Evolutionary conservation across 1,140 invertebrate genomes (phyloP), one percentile per base, ranked within the genome.

Genomic region (Diorhabda carinulata): DNA sequence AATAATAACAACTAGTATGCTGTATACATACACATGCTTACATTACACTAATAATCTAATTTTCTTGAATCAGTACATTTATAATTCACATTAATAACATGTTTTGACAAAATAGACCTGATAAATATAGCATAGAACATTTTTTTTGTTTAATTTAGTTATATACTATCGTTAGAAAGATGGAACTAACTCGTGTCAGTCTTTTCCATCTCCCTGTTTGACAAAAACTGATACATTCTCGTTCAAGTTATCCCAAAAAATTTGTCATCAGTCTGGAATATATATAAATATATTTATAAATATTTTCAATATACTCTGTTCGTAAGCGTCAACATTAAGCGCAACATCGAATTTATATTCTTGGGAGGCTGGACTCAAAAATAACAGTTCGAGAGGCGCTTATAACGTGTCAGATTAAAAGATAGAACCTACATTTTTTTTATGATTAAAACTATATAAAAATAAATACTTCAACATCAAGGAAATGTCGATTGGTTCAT

Each of bases 21-120:
- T 78, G 76, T 77, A 74, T 78, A 76, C 74, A 71, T 78, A 76
- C 75, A 78, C 69, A 68, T 72, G 73, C 60, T 72, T 76, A 75
- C 76, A 77, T 77, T 76, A 72, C 65, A 77, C 74, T 77, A 76
- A 67, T 45, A 68, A 76, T 76, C 77, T 77, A 77, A 74, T 73
- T 68, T 73, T 66, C 75, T 74, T 77, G 72, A 78, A 75, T 78
- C 76, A 77, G 77, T 78, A 78, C 77, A 78, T 76, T 72, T 71
- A 77, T 72, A 64, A 73, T 72, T 74, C 62, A 72, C 74, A 74
- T 75, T 70, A 69, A 68, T 71, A 74, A 76, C 72, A 71, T 70
- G 72, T 76, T 77, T 74, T 78, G 76, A 77, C 76, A 78, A 78
- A 78, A 78, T 78, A 78, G 76, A 77, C 61, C 74, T 72, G 73